Evolutionary conservation across 2,797 vertebrate species (phyloP).

Genomic region (Megalops cyprinoides): DNA sequence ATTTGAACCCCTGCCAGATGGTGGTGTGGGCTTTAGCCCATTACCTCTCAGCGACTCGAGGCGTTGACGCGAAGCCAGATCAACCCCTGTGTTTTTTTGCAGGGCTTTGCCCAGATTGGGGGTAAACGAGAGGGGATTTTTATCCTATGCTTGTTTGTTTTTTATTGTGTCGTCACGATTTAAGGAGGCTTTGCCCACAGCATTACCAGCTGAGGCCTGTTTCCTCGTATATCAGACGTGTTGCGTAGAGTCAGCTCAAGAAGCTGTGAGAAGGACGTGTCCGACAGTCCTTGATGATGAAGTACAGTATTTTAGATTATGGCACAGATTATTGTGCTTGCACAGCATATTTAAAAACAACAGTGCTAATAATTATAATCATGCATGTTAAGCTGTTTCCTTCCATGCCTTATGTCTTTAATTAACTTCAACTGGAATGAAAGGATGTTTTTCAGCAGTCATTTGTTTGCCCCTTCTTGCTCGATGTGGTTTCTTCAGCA

Average conservation of each 20-base stretch:
- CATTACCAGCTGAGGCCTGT: neutral
- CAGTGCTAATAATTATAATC: too few species aligned
- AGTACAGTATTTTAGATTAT: neutral
- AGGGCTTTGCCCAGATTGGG: neutral
- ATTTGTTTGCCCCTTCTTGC: neutral
- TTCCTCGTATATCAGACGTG: neutral
- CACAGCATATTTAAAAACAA: too few species aligned
- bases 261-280: neutral
- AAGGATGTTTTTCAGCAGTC: neutral
- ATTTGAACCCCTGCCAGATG: neutral
- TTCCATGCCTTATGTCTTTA: too few species aligned
- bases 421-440: neutral
- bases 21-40: neutral
- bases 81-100: neutral
- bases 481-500: neutral
- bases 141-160: neutral
- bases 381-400: too few species aligned
- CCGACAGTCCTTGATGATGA: neutral
- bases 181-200: neutral
- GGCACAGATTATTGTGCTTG: neutral
- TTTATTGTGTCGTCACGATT: slow-evolving; percentile 14
- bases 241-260: neutral
- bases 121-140: neutral
- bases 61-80: neutral
- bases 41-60: neutral